Percentiles rank a stretch among this genome's conserved stretches.
Conservation (phyloP, 1,140 invertebrate genomes). For the Aphidius gifuensis region DNA sequence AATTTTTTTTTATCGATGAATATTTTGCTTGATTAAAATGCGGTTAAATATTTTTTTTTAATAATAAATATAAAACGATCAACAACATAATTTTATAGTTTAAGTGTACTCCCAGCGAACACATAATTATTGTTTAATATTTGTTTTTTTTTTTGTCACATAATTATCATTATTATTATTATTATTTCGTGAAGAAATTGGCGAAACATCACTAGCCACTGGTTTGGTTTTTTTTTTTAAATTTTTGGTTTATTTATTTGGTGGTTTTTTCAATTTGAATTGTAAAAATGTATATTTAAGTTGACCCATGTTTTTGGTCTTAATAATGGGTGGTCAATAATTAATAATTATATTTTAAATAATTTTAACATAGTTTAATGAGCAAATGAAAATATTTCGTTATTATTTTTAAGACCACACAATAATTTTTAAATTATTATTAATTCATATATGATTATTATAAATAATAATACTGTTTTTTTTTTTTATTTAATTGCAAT, state of each 20-base stretch:
- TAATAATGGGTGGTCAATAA: slow-evolving; percentile 2
- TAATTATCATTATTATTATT: neutral
- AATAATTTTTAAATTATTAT: slow-evolving; percentile 4
- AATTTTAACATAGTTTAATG: too few relatives aligned
- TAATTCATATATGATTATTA: neutral
- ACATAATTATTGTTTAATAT: slow-evolving; percentile 13
- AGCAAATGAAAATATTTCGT: too few relatives aligned
- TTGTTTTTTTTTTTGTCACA: neutral
- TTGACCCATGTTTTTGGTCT: neutral
- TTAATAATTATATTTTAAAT: too few relatives aligned
- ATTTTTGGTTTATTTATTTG: neutral
- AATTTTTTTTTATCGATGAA: neutral
- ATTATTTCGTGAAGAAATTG: slow-evolving; percentile 1
- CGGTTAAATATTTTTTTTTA: slow-evolving; percentile 1
- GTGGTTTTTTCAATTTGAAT: neutral
- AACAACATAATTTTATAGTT: slow-evolving; percentile 4
- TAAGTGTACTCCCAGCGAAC: slow-evolving; percentile 12
- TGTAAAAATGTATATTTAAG: slow-evolving; percentile 3
- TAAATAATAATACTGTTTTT: slow-evolving; percentile 7
- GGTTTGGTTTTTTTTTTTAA: too few relatives aligned
- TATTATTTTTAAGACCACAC: slow-evolving; percentile 1
- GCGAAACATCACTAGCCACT: slow-evolving; percentile 10
- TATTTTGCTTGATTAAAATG: neutral
- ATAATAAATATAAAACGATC: slow-evolving; percentile 20
- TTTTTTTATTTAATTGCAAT: neutral